phyloP scores from a whole-genome alignment of 2,797 vertebrate genomes.

The Poecilia gillii region DNA sequence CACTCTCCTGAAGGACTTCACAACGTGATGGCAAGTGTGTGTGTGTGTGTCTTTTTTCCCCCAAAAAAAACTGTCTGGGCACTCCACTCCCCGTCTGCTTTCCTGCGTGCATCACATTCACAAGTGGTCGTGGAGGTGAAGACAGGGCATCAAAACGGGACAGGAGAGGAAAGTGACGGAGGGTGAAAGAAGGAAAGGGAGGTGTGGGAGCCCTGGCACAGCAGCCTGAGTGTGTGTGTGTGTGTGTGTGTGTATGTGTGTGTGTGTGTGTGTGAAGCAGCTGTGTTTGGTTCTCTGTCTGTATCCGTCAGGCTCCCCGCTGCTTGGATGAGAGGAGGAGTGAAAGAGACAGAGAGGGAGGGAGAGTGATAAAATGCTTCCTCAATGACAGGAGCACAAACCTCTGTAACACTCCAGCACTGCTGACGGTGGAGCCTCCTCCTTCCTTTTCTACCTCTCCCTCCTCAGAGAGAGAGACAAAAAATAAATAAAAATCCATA shows the following conservation, averaged over 20 bases:
- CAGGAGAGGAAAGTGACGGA: slow-evolving; percentile 34
- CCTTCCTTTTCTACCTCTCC: slow-evolving; percentile 46
- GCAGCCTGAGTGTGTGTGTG: slow-evolving; percentile 25
- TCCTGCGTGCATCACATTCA: slow-evolving; percentile 41
- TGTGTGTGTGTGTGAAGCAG: slow-evolving; percentile 43
- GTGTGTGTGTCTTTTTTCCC: slow-evolving; percentile 41
- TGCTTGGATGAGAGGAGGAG: slow-evolving; percentile 52
- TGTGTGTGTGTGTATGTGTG: slow-evolving; percentile 2
- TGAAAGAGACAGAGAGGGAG: slow-evolving; percentile 9
- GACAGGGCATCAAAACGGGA: slow-evolving; percentile 53
- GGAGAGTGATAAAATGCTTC: slow-evolving; percentile 49
- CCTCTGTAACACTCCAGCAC: slow-evolving; percentile 58
- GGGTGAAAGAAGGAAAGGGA: slow-evolving; percentile 48
- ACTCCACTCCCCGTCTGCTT: slow-evolving; percentile 17
- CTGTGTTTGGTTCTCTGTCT: slow-evolving; percentile 66
- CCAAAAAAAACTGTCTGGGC: slow-evolving; percentile 18
- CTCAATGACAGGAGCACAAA: slow-evolving; percentile 46
- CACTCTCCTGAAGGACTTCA: slow-evolving; percentile 57
- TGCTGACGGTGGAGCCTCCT: slow-evolving; percentile 42
- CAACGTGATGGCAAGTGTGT: slow-evolving; percentile 58
- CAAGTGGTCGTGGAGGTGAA: slow-evolving; percentile 59
- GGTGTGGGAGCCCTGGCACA: slow-evolving; percentile 44
- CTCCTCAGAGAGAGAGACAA: slow-evolving; percentile 21
- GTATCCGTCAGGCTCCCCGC: slow-evolving; percentile 59
- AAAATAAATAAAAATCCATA: slow-evolving; percentile 61